Evolutionary conservation across 1,140 invertebrate genomes (phyloP).

Genomic region (Triops longicaudatus): DNA sequence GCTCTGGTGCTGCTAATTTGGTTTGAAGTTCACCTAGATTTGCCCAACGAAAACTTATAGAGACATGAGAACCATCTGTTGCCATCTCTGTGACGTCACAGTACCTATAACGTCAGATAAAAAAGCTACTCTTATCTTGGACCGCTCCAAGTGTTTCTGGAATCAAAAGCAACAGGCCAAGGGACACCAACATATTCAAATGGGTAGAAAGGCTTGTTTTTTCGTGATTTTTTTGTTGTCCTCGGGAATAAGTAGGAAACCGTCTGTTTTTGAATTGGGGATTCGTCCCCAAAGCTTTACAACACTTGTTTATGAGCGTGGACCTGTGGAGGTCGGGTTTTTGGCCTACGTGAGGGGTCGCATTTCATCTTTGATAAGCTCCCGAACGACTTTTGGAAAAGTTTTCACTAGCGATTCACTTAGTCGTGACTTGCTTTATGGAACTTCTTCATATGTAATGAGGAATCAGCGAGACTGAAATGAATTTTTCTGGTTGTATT

Average conservation of each 20-base stretch:
- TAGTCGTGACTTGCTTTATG: not conserved
- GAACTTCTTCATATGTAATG: not conserved
- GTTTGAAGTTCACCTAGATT: conserved; percentile 8
- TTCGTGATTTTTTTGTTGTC: not conserved
- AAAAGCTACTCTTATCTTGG: not conserved
- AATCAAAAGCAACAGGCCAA: not conserved
- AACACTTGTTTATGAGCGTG: conserved; percentile 6
- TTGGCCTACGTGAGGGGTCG: conserved; percentile 13
- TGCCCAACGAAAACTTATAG: not conserved
- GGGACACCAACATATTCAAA: not conserved
- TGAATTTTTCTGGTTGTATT: too few species aligned
- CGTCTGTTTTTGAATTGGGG: not conserved
- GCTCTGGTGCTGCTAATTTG: not conserved
- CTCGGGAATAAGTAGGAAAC: not conserved
- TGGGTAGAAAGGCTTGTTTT: not conserved
- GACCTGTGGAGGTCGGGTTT: not conserved
- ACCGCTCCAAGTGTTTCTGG: too few species aligned
- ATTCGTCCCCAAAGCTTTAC: not conserved
- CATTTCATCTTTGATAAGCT: conserved; percentile 10
- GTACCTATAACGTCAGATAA: not conserved
- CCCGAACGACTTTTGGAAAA: not conserved
- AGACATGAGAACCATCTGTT: not conserved
- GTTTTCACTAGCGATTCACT: not conserved
- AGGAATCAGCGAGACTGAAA: too few species aligned
- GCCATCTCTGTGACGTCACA: not conserved